A percentile compares a stretch with the other conserved stretches of the same genome.
Evolutionary conservation across 2,797 vertebrate species (phyloP).

Genomic region (Sebastes reedi): DNA sequence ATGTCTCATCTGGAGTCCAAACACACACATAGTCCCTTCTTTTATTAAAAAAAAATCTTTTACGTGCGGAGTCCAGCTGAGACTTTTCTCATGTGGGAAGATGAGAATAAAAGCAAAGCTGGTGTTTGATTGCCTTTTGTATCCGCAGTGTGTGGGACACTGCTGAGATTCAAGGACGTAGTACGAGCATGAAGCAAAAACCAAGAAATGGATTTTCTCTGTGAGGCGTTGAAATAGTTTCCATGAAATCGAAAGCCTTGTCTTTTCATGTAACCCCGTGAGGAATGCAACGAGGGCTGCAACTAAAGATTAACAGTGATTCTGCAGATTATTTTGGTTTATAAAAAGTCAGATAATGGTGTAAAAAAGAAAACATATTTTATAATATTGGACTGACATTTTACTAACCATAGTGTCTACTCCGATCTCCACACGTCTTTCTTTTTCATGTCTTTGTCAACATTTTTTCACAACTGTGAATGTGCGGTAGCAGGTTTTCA

Average conservation of each 20-base stretch:
- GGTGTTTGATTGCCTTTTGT: neutral
- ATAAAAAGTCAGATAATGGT: neutral
- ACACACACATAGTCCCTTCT: neutral
- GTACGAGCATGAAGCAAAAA: neutral
- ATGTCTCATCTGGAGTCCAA: neutral
- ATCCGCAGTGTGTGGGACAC: neutral
- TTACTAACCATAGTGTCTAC: neutral
- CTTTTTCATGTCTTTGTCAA: neutral
- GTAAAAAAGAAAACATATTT: too few relatives aligned
- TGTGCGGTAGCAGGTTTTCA: neutral
- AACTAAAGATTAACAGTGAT: neutral
- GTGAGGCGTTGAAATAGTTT: neutral
- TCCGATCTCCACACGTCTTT: accelerated
- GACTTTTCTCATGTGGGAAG: neutral
- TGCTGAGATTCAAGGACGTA: neutral
- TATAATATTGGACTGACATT: neutral
- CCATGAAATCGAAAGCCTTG: neutral
- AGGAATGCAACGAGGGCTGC: neutral
- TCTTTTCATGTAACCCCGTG: neutral
- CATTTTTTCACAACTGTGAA: neutral
- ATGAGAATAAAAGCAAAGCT: neutral
- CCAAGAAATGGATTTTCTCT: neutral
- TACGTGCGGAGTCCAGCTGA: neutral
- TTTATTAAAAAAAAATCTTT: neutral
- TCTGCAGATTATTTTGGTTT: neutral